Evolutionary conservation across 2,888 invertebrate genomes (phyloP), one percentile per base, ranked within the genome.

Genomic region (Ctena decussata): DNA sequence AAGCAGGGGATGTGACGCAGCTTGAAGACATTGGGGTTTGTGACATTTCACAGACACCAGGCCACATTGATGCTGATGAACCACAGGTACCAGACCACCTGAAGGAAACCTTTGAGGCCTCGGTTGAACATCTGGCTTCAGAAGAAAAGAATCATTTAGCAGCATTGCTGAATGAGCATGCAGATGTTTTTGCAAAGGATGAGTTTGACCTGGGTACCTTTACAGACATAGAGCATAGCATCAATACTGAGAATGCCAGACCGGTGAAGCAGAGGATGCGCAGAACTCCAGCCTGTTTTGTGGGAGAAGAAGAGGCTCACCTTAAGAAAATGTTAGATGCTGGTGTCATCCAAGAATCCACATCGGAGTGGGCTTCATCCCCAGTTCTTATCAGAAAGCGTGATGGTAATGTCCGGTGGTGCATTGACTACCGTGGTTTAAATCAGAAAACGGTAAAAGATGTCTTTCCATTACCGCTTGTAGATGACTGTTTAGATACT

Each of bases 401-500:
- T 30, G 87, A 85, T 70, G 77, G 71, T 15, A 18, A 27, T 18
- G 82, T 85, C 0, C 44, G 84, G 2, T 85, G 83, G 87, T 86
- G 87, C 49, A 65, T 85, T 0, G 87, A 85, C 39, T 89, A 85
- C 49, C 27, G 89, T 2, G 44, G 24, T 1, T 53, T 89, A 35
- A 87, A 87, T 32, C 32, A 78, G 3, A 46, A 80, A 0, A 89
- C 84, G 0, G 73, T 75, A 0, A 89, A 89, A 70, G 89, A 89
- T 39, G 72, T 44, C 5, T 89, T 79, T 57, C 86, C 85, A 5
- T 60, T 86, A 32, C 86, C 86, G 8, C 35, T 77, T 3, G 75
- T 89, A 2, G 84, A 82, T 32, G 84, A 84, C 12, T 89, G 84
- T 35, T 70, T 89, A 11, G 89, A 85, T 53, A 82, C 84, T 1